Conservation (phyloP, 1,140 invertebrate genomes). For the Conopomorpha cramerella region DNA sequence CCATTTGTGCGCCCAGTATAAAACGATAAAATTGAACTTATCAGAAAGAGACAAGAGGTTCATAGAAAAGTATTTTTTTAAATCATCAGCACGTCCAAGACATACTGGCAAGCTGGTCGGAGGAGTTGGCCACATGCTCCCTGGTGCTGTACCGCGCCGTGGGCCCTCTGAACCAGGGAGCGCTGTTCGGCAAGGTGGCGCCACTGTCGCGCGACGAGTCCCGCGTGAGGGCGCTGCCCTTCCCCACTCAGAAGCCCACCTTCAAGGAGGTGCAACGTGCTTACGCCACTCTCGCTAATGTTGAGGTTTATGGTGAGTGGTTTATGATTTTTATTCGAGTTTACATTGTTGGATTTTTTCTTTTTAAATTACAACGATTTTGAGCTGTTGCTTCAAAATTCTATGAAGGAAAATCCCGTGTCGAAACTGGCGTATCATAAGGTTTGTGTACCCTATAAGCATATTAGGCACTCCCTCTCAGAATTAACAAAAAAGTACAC, state of each 20-base stretch:
- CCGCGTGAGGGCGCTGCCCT: conserved; percentile 76
- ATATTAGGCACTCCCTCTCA: too few relatives aligned
- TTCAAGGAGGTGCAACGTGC: conserved; percentile 81
- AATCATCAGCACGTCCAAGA: conserved; percentile 85
- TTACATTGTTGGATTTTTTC: too few relatives aligned
- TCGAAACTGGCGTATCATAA: too few relatives aligned
- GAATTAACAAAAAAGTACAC: too few relatives aligned
- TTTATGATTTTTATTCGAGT: too few relatives aligned
- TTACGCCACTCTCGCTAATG: conserved; percentile 70
- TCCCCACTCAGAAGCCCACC: conserved; percentile 81
- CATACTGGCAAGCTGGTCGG: conserved; percentile 71
- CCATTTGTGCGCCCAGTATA: too few relatives aligned
- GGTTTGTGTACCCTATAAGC: too few relatives aligned
- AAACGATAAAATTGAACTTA: too few relatives aligned
- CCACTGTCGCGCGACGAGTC: conserved; percentile 70
- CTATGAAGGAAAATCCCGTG: too few relatives aligned
- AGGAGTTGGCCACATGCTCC: conserved; percentile 69
- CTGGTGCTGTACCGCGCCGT: conserved; percentile 80
- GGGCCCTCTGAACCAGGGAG: conserved; percentile 71
- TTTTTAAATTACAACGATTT: too few relatives aligned
- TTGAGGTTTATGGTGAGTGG: conserved; percentile 74
- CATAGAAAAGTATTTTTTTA: conserved; percentile 23
- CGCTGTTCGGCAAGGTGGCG: conserved; percentile 77
- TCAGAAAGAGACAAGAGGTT: too few relatives aligned
- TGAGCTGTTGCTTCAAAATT: too few relatives aligned